Percentiles rank a stretch among this genome's conserved stretches.
These are phyloP conservation scores for Macropus fuliginosus DNA, from an alignment of 2,797 vertebrate genomes.

Conservation along the genomic window DNA sequence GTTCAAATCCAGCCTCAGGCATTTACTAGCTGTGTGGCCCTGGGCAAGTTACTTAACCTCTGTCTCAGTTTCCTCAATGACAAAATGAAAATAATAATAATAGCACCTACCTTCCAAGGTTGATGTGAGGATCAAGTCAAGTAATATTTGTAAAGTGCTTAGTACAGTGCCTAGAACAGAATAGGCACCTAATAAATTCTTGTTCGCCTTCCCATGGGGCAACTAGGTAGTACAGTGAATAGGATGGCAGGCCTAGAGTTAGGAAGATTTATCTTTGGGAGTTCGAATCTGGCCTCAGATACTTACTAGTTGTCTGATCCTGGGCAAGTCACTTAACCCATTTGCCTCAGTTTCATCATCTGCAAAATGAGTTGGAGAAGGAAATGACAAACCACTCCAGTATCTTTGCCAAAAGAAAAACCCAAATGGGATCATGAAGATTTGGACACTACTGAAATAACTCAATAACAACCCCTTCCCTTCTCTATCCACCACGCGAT, in stretches of 20 bases:
- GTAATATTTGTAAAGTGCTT: neutral
- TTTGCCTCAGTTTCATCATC: neutral
- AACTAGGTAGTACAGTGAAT: neutral
- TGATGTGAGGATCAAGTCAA: neutral
- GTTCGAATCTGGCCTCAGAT: neutral
- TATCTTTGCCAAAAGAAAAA: neutral
- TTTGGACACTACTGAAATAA: neutral
- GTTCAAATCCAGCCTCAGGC: neutral
- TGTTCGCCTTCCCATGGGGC: neutral
- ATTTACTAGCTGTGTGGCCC: neutral
- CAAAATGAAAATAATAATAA: neutral
- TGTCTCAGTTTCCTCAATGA: neutral
- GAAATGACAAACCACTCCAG: neutral
- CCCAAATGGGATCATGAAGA: neutral
- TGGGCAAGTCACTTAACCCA: neutral
- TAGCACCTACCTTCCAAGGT: neutral
- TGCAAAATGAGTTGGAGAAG: neutral
- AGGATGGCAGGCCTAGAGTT: neutral
- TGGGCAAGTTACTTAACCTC: neutral
- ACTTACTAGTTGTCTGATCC: neutral
- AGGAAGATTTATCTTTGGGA: neutral
- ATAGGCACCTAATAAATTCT: neutral
- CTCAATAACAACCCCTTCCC: neutral
- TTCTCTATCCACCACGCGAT: neutral
- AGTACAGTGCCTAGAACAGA: neutral